These are phyloP conservation scores for Acanthisitta chloris DNA, from an alignment of 2,113 vertebrate genomes.

Conservation along the genomic window DNA sequence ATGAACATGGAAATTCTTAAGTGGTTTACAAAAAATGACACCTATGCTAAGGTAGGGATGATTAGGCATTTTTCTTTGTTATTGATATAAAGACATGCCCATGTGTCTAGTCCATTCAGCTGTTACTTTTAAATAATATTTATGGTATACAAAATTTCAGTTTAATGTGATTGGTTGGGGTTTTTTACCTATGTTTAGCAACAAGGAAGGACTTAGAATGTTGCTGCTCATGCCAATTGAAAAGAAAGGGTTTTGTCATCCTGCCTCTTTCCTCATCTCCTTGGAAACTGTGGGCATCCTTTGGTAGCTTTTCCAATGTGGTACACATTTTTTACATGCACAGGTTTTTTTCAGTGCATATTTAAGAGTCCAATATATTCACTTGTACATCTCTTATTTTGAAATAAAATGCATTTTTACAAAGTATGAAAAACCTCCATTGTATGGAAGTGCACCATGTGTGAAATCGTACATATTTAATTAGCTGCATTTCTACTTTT, in stretches of 20 bases:
- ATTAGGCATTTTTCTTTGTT: neutral
- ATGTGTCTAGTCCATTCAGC: neutral
- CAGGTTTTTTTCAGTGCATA: neutral
- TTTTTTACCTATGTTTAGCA: neutral
- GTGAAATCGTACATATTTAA: neutral
- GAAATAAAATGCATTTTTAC: neutral
- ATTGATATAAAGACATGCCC: neutral
- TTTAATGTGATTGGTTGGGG: neutral
- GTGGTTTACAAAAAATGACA: slow-evolving; percentile 39
- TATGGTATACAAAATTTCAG: neutral
- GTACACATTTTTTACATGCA: neutral
- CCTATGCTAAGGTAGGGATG: slow-evolving; percentile 51
- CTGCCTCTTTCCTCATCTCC: slow-evolving; percentile 37
- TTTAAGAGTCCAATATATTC: neutral
- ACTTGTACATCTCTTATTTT: neutral
- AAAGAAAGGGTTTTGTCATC: neutral
- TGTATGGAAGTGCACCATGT: neutral
- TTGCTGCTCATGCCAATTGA: neutral
- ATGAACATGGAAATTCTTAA: slow-evolving; percentile 51
- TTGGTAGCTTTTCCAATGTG: neutral
- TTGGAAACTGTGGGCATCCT: slow-evolving; percentile 27
- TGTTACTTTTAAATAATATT: neutral
- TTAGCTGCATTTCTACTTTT: neutral
- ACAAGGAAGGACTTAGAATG: neutral
- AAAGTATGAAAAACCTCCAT: neutral